Percentiles rank a stretch among this genome's conserved stretches.
Evolutionary conservation across 1,140 invertebrate genomes (phyloP).

Genomic region (Forficula auricularia): DNA sequence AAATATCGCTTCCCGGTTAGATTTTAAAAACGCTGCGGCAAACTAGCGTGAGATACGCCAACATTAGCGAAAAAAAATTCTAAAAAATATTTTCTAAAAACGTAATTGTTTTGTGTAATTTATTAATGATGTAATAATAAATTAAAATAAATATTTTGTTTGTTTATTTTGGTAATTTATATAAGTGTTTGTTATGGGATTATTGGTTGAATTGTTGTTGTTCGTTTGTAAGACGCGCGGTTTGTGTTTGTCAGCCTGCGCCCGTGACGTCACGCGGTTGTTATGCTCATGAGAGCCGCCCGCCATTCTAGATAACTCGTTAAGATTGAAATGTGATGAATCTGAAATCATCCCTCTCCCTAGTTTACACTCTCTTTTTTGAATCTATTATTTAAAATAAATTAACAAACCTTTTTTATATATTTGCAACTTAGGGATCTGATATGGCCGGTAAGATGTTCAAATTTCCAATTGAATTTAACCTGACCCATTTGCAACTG

Average conservation of each 20-base stretch:
- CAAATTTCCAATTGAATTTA: conserved; percentile 4
- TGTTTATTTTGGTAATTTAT: too few species aligned
- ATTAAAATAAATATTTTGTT: too few species aligned
- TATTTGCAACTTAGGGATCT: conserved; percentile 10
- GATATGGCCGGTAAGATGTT: conserved; percentile 25
- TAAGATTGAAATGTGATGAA: conserved; percentile 14
- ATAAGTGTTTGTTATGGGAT: too few species aligned
- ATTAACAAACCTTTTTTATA: neutral
- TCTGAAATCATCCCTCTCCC: conserved; percentile 12
- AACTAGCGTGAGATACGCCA: too few species aligned
- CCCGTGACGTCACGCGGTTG: conserved; percentile 22
- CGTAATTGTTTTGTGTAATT: too few species aligned
- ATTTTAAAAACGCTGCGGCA: too few species aligned
- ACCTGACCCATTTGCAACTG: conserved; percentile 5
- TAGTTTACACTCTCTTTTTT: conserved; percentile 6
- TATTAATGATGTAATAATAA: too few species aligned
- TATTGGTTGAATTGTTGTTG: too few species aligned
- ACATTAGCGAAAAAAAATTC: too few species aligned
- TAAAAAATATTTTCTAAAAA: too few species aligned
- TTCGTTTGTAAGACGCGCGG: too few species aligned
- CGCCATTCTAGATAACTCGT: conserved; percentile 20
- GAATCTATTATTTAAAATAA: conserved; percentile 9
- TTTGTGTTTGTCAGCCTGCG: neutral
- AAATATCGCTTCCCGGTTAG: too few species aligned
- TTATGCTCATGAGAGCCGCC: conserved; percentile 23